Base-by-base conservation (phyloP, 2,888 invertebrate genomes). In the Latrodectus elegans region DNA sequence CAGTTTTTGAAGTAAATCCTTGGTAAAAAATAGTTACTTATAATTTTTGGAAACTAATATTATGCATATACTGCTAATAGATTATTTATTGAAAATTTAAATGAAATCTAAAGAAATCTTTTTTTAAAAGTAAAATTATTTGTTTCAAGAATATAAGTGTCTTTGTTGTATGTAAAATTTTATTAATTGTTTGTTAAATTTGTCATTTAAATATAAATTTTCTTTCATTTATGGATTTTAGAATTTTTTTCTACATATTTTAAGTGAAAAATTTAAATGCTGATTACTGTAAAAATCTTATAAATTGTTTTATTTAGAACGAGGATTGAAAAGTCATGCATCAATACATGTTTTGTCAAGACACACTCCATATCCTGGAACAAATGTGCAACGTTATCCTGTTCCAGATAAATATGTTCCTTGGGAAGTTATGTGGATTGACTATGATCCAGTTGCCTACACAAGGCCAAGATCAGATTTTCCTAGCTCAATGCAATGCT, bases 381-480 rank as follows among this genome's bases (percentile, higher is more conserved):
- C 92, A 10, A 90, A 90, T 75, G 91, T 92, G 8, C 90, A 91
- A 38, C 90, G 92, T n/a, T 92, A 92, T 82, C 92, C 92, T 51
- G 91, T 92, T 26, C 91, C 92, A 83, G 92, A 92, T 89, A 92
- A 92, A 90, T 92, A 92, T 90, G 92, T 92, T 10, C 91, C 92
- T 15, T 92, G 92, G 92, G 92, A 92, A 90, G 92, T 92, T 52
- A 91, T 91, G 88, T 90, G 90, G 90, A 90, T 89, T 8, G 89
- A 90, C 53, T 92, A 92, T 90, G 92, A 92, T 89, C 92, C 92
- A 11, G 91, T 91, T 68, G 91, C 91, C 14, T 92, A 91, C 89
- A 91, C 91, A 4, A 89, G 90, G 77, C 91, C 90, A 4, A 89
- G 90, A 70, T 89, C 89, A 26, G 91, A 91, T 67, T 92, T 91